A percentile compares a stretch with the other conserved stretches of the same genome.
Conservation (phyloP, 2,888 invertebrate genomes). For the Imbricaverruca yamaguchii region DNA sequence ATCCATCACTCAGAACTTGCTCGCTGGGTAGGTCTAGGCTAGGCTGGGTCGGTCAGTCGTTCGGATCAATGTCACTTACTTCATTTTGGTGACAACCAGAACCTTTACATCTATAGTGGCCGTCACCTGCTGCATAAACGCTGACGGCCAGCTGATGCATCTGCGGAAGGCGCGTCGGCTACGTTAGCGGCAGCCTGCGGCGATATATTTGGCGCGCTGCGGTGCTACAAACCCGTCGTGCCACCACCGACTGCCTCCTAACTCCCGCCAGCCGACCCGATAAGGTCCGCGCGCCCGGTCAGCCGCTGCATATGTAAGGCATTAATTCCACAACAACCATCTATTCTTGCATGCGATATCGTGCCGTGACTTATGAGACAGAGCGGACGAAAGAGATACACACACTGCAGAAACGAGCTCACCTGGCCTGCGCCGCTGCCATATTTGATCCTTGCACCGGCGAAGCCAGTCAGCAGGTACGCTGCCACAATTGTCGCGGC, state of each 20-base stretch:
- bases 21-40: too few species aligned
- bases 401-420: neutral
- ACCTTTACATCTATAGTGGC: too few species aligned
- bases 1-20: too few species aligned
- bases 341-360: constrained; percentile 12
- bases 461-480: neutral
- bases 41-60: too few species aligned
- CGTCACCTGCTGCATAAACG: too few species aligned
- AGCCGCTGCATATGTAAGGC: neutral
- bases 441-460: neutral
- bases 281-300: neutral
- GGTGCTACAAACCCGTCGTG: too few species aligned
- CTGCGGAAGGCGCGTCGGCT: too few species aligned
- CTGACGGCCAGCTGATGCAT: too few species aligned
- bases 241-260: neutral
- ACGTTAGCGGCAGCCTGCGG: too few species aligned
- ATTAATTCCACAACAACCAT: constrained; percentile 1
- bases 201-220: too few species aligned
- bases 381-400: neutral
- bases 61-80: too few species aligned
- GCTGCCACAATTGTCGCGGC: constrained; percentile 5
- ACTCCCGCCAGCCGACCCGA: neutral
- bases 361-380: constrained; percentile 13
- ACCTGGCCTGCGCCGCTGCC: neutral
- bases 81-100: too few species aligned